Evolutionary conservation across 2,888 invertebrate species (phyloP).

Genomic region (Eupithecia tripunctaria): DNA sequence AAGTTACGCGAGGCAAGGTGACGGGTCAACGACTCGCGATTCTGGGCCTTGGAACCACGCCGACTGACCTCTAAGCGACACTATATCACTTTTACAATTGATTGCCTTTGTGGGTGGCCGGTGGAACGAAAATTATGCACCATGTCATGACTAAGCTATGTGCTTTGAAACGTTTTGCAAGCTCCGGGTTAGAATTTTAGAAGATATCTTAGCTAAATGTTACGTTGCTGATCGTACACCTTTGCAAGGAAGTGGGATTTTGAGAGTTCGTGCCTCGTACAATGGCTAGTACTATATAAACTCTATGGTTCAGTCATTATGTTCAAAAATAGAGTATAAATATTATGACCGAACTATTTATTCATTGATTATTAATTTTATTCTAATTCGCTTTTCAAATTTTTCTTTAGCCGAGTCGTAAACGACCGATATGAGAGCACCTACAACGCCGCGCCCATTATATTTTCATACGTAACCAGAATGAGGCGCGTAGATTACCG

Average conservation of each 20-base stretch:
- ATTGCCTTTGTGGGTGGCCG: conserved; percentile 33
- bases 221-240: background rate
- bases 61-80: conserved; percentile 74
- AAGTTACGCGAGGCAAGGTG: conserved; percentile 80
- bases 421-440: background rate
- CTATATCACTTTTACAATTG: conserved; percentile 52
- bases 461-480: background rate
- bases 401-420: background rate
- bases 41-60: conserved; percentile 76
- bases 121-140: conserved; percentile 21
- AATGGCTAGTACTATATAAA: background rate
- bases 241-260: background rate
- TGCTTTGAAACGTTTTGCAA: conserved; percentile 4
- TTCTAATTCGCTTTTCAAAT: too few species aligned
- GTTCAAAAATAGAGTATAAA: too few species aligned
- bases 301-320: background rate
- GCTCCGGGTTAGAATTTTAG: conserved; percentile 1
- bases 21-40: conserved; percentile 80
- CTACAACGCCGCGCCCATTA: background rate
- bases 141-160: conserved; percentile 5
- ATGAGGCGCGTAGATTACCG: background rate
- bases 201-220: background rate
- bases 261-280: background rate
- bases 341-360: too few species aligned
- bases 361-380: too few species aligned